phyloP scores from a whole-genome alignment of 2,888 invertebrate species.

The Epistrophe eligans region DNA sequence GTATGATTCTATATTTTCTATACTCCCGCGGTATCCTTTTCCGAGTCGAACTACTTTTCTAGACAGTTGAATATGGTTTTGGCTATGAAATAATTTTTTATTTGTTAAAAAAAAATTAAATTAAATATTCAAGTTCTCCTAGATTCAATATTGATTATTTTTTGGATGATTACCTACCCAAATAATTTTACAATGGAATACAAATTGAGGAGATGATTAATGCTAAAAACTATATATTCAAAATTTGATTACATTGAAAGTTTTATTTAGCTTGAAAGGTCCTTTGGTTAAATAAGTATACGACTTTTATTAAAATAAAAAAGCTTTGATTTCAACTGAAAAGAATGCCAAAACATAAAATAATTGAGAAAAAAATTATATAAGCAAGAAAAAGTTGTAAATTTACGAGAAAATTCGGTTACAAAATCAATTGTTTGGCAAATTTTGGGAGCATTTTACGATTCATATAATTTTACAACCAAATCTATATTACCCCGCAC shows the following conservation, averaged over 20 bases:
- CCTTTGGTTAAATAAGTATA: too few species aligned
- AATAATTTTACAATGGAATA: neutral
- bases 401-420: neutral
- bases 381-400: neutral
- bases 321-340: too few species aligned
- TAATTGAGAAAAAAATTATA: too few species aligned
- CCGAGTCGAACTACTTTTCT: neutral
- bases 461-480: conserved; percentile 1
- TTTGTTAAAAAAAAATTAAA: neutral
- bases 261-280: neutral
- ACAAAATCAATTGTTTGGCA: conserved; percentile 13
- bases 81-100: neutral
- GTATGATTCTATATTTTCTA: neutral
- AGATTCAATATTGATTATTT: neutral
- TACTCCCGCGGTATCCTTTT: neutral
- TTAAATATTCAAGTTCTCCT: neutral
- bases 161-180: neutral
- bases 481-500: neutral
- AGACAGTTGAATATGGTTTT: neutral
- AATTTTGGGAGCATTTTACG: neutral
- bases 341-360: too few species aligned
- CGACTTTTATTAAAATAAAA: too few species aligned
- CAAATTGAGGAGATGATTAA: neutral
- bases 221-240: neutral
- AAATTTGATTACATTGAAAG: neutral